Percentiles rank a stretch among this genome's conserved stretches.
phyloP scores from a whole-genome alignment of 2,797 vertebrate species.

The Urophycis tenuis region DNA sequence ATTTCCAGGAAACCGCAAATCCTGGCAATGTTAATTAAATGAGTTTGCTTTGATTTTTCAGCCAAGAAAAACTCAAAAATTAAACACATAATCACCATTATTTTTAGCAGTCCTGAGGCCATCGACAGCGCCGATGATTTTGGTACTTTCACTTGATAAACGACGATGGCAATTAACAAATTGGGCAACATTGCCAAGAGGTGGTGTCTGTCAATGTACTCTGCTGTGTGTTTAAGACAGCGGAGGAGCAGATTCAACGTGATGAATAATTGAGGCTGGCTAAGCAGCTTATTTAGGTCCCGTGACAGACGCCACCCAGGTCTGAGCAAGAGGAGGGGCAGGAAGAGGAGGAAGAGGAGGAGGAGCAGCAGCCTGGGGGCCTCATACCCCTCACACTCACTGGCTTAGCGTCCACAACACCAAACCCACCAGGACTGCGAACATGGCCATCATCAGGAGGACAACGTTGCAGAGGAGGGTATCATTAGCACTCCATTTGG shows the following conservation, averaged over 20 bases:
- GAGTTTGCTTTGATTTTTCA: neutral
- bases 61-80: neutral
- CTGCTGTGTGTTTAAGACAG: conserved; percentile 24
- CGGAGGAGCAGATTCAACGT: conserved; percentile 52
- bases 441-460: neutral
- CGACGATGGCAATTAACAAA: neutral
- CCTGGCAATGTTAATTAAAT: neutral
- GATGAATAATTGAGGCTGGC: conserved; percentile 61
- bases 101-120: neutral
- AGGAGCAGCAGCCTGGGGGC: conserved; percentile 29
- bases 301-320: conserved; percentile 13
- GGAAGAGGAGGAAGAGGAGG: conserved; percentile 37
- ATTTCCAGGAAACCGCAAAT: neutral
- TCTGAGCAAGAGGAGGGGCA: conserved; percentile 38
- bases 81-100: neutral
- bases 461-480: neutral
- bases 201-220: neutral
- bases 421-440: neutral
- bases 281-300: conserved; percentile 63
- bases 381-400: conserved; percentile 31
- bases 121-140: neutral
- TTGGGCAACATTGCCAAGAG: neutral
- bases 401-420: conserved; percentile 18
- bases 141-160: neutral
- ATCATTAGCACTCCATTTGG: neutral